Conservation (phyloP, 2,888 invertebrate genomes). For the Polia nebulosa region DNA sequence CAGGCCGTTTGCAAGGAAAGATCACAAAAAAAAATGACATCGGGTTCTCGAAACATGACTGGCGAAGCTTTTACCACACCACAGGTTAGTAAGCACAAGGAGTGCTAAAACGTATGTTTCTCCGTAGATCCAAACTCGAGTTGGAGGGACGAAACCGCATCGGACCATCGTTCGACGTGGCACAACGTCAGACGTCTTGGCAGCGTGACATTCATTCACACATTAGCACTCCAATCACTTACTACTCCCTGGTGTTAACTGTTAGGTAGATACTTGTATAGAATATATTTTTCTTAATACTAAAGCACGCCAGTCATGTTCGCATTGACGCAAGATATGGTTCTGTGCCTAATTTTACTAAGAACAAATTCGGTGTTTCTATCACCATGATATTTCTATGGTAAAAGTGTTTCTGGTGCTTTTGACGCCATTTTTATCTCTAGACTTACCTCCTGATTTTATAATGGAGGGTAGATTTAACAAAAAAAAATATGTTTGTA, state of each 20-base stretch:
- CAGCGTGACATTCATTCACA: slow-evolving; percentile 23
- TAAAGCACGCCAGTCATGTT: slow-evolving; percentile 40
- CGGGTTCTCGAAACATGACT: slow-evolving; percentile 22
- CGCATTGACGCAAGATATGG: slow-evolving; percentile 10
- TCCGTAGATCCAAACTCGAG: slow-evolving; percentile 44
- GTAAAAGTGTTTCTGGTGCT: slow-evolving; percentile 39
- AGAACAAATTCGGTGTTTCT: slow-evolving; percentile 46
- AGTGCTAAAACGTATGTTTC: slow-evolving; percentile 36
- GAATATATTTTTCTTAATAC: slow-evolving; percentile 23
- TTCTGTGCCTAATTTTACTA: slow-evolving; percentile 32
- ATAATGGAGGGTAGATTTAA: slow-evolving; percentile 15
- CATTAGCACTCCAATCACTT: slow-evolving; percentile 44
- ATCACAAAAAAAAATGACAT: slow-evolving; percentile 3
- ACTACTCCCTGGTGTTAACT: slow-evolving; percentile 42
- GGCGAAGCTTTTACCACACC: slow-evolving; percentile 23
- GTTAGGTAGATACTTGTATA: slow-evolving; percentile 28
- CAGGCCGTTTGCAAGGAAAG: slow-evolving; percentile 60
- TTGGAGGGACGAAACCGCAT: slow-evolving; percentile 19
- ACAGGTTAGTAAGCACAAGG: slow-evolving; percentile 25
- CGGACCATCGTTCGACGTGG: slow-evolving; percentile 16
- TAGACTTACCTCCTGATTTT: slow-evolving; percentile 31
- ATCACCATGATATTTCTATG: slow-evolving; percentile 16
- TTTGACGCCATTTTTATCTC: slow-evolving; percentile 26
- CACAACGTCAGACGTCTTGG: slow-evolving; percentile 16
- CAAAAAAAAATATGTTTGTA: background rate